Base-by-base conservation (phyloP, 2,888 invertebrate genomes). In the Spodoptera littoralis region DNA sequence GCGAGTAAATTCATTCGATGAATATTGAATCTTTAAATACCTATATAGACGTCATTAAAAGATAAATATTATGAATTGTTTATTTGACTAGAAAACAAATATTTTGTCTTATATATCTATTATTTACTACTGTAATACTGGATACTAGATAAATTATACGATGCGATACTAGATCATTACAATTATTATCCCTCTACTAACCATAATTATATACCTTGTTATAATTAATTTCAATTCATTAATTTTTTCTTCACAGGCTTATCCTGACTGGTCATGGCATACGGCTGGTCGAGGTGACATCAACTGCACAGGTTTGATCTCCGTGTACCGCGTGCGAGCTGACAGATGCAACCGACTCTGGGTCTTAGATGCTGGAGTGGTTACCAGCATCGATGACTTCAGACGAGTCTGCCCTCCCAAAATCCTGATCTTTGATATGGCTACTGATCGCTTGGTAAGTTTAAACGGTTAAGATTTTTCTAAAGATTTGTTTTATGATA, bases 291-390 rank as follows among this genome's bases (percentile, higher is more conserved):
- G 95, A 22, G 96, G 96, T 0, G 95, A 96, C 76, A 96, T 96
- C 85, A 97, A 97, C 90, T 98, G 98, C 86, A 96, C 96, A 18
- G 96, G 97, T 0, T 87, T 98, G 36, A 96, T 97, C 59, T 98
- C 98, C 0, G 97, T 97, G 48, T 98, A 98, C 92, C 95, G 98
- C 27, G 89, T 96, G 53, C 95, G 97, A 18, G 93, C 96, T 42
- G 98, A 98, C 87, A 96, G 96, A n/a, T 98, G 98, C 90, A 97
- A 97, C 88, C 95, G 98, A 18, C 92, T 98, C 4, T 98, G 98
- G 98, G 96, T 97, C 1, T 90, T 98, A 61, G 98, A 98, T 90
- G 96, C 97, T 3, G 98, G 97, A 0, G 95, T 97, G 13, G 95
- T 96, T 85, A 96, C 96, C 60, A 97, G 97, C 5, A 87, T 97